Base-by-base conservation (phyloP, 2,888 invertebrate species). In the Heliconius sara region DNA sequence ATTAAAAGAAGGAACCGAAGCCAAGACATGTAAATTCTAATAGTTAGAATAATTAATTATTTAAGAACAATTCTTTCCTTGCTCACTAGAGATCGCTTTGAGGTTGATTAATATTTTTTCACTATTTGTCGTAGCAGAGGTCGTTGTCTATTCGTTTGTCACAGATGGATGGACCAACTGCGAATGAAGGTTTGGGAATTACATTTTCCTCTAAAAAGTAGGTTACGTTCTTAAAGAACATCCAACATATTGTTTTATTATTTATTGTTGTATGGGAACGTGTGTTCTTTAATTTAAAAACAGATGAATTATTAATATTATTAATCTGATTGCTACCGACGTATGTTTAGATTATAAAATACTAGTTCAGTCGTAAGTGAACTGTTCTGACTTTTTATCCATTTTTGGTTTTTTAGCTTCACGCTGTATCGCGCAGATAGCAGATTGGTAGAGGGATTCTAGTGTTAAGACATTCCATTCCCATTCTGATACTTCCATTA, bases 141-240 rank as follows among this genome's bases (percentile, higher is more conserved):
- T 22, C 22, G 67, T 34, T 67, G 67, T 67, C 67, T 67, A 34
- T 67, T 34, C 34, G 12, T 39, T 67, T 34, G 67, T 67, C 67
- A 39, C 39, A 39, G 34, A 67, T 39, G 22, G 67, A 67, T 67
- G 67, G 67, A 67, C 5, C 1, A 67, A 22, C 67, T 22, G 34
- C n/a, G 34, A 10, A 30, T 10, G 39, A 34, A 30, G 34, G 66
- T 66, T 65, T 16, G 25, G 65, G 30, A 27, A 66, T 27, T 30
- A 66, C 19, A 30, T 66, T 66, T 30, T 66, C 66, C 19, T 66
- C 16, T 19, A 30, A 66, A 60, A 22, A 60, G 57, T 60, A 60
- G 57, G n/a, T 60, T 60, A 60, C 57, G 57, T 60, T 60, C n/a
- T n/a, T 60, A n/a, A 52, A 52, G 52, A 52, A 19, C 52, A 52